Base-by-base conservation (phyloP, 2,888 invertebrate species). In the Tachina grossa region DNA sequence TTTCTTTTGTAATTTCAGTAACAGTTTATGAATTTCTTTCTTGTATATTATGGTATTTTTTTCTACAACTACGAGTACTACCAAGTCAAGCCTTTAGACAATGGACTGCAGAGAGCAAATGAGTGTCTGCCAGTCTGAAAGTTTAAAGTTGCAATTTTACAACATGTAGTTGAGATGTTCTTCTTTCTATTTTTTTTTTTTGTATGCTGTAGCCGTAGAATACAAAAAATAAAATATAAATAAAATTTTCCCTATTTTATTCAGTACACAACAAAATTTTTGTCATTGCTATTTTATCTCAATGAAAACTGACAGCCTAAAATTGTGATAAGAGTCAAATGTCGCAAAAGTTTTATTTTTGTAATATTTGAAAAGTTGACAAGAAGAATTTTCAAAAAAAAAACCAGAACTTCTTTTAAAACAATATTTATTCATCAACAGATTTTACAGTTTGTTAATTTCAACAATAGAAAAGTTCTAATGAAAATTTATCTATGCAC, bases 11-110 rank as follows among this genome's bases (percentile, higher is more conserved):
- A 79, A 79, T 68, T 74, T 66, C 68, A 81, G 72, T 68, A 83
- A 85, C 79, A 75, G 79, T 85, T 85, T 85, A 85, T 83, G 79
- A 83, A 79, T 76, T 43, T 83, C 22, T 74, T 80, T 65, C 19
- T 49, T 68, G 51, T 53, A 14, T 68, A 1, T 43, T 47, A 43
- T 41, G 55, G 16, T 49, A 22, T 39, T 10, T 19, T 43, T 43
- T 68, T 13, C 53, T 69, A 19, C 10, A 14, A 65, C 39, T 47
- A 79, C n/a, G n/a, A n/a, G n/a, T n/a, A n/a, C 75, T 79, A 79
- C 31, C 76, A 80, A 85, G 83, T 82, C 79, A 80, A 79, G 57
- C 83, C 31, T 83, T 79, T 83, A 66, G 39, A 69, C 83, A 83
- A 83, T 72, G 66, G 72, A 78, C 83, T 78, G 65, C 57, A 66